Evolutionary conservation across 2,797 vertebrate genomes (phyloP), one percentile per base, ranked within the genome.

Genomic region (Poecilia wingei): DNA sequence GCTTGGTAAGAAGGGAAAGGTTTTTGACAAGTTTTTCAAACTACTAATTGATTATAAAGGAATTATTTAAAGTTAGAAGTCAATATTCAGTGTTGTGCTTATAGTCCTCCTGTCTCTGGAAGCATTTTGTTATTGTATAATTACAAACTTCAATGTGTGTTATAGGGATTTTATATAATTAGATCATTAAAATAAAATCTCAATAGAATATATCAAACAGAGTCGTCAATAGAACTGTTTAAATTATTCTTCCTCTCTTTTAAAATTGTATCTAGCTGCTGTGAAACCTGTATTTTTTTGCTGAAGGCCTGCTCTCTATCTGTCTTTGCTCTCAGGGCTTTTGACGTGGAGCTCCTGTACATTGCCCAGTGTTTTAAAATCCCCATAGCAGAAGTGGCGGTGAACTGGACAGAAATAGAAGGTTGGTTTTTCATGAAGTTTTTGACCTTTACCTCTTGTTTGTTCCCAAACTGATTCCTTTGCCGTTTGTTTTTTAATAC

Each of bases 401-500:
- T 99, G 83, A 98, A 98, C 93, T 99, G 98, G 98, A 99, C 97
- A 70, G 98, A 99, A 96, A 98, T 99, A 92, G 98, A 99, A 96
- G 98, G 98, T 98, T 79, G 76, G 72, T 74, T 82, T 84, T 74
- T 47, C 43, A 84, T 69, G 10, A 41, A 43, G 12, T 69, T 6
- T 22, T 69, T 69, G 36, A 79, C 68, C 18, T 64, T 51, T 53
- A 74, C 76, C 28, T 47, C 77, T 13, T 61, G 28, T 61, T 61
- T 51, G 20, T 36, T 12, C 13, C 59, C 59, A 53, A 53, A 25
- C 28, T 73, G 79, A 82, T 79, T 78, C 49, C 20, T 51, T 51
- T 51, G 49, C 20, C 8, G 49, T 36, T 12, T 55, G 9, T 39
- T 13, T 77, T 9, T 8, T 0, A 20, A 36, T 39, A 7, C 9